Evolutionary conservation across 2,113 vertebrate genomes (phyloP), one percentile per base, ranked within the genome.

Genomic region (Papio anubis): DNA sequence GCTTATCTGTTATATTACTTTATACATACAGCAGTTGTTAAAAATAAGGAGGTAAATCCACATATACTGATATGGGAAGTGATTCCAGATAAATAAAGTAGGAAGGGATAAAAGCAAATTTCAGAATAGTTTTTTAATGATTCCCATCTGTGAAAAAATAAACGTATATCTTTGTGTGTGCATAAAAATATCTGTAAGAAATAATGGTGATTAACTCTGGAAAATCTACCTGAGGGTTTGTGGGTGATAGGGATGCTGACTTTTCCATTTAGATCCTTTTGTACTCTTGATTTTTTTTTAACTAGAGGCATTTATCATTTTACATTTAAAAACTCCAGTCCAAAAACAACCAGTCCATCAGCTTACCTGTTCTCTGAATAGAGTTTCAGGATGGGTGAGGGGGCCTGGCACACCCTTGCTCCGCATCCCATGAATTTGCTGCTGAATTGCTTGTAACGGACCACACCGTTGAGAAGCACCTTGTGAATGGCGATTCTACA

Each of bases 401-500:
- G 35, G 11, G 13, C 30, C n/a, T 21, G n/a, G 18, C 61, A 13
- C 2, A 32, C 18, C 9, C 0, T 7, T 16, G 32, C 43, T 9
- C 23, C 2, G 35, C 35, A 38, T 25, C 4, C 35, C 17, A 1
- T 30, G 75, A 43, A 68, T 48, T 9, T 23, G 35, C 52, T 87
- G 52, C 30, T 72, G 27, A 72, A 10, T 23, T 25, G 43, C 43
- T 64, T 40, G 4, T 10, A 5, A 27, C 2, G 35, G 43, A 57
- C 64, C 43, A 21, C 16, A n/a, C 40, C 12, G 30, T 5, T 8
- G 43, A 32, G 43, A 38, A 78, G 3, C 40, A 17, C 79, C 21
- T 1, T 0, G 0, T 0, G 20, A 43, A 43, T 2, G 18, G 18
- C 30, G 2, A 1, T 52, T 32, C 30, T 45, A 0, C 45, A 21